Evolutionary conservation across 2,888 invertebrate genomes (phyloP).

Genomic region (Prenolepis imparis): DNA sequence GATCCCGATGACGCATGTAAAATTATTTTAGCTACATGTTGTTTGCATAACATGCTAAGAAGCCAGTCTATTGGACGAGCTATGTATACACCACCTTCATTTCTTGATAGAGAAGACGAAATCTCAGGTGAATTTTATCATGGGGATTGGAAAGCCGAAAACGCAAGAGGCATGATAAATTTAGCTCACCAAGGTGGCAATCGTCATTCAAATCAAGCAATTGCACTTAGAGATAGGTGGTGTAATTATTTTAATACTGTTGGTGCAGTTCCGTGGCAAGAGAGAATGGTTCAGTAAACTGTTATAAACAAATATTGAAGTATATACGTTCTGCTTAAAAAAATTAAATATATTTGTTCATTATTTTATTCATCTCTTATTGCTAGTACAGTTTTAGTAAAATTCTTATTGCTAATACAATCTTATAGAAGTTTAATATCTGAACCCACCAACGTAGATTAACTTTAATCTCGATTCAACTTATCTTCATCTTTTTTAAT

Average conservation of each 20-base stretch:
- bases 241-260: not conserved
- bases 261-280: constrained; percentile 25
- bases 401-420: not conserved
- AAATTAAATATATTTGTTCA: not conserved
- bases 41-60: constrained; percentile 10
- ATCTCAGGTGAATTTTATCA: not conserved
- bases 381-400: not conserved
- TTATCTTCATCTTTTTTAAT: too few species aligned
- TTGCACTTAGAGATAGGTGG: not conserved
- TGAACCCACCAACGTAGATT: too few species aligned
- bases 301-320: too few species aligned
- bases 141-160: constrained; percentile 10
- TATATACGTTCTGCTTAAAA: too few species aligned
- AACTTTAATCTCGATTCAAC: too few species aligned
- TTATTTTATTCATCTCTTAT: not conserved
- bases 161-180: constrained; percentile 6
- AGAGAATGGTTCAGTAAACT: not conserved
- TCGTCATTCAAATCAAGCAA: not conserved
- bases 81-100: constrained; percentile 10
- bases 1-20: constrained; percentile 1
- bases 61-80: not conserved
- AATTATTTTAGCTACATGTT: constrained; percentile 14
- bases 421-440: not conserved
- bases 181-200: constrained; percentile 13
- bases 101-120: constrained; percentile 13